These are phyloP conservation scores for Diarsia rubi DNA, from an alignment of 2,888 invertebrate genomes.

Conservation along the genomic window DNA sequence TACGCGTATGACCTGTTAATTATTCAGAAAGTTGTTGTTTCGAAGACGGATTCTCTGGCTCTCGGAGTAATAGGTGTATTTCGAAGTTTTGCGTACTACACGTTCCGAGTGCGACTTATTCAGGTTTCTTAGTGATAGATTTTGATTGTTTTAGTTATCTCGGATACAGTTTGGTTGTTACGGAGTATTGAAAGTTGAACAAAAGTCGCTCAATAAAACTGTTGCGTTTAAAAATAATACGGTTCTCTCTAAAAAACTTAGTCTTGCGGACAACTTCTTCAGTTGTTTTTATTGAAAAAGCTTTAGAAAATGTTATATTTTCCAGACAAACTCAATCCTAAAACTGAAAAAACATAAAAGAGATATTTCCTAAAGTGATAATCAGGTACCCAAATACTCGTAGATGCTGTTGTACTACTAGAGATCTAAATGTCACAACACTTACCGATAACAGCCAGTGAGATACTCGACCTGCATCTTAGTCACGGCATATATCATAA, in stretches of 20 bases:
- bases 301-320: background rate
- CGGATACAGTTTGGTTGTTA: background rate
- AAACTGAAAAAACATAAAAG: background rate
- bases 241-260: background rate
- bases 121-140: background rate
- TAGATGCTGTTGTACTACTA: background rate
- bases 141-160: background rate
- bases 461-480: background rate
- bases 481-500: conserved; percentile 18
- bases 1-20: background rate
- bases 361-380: background rate
- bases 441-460: background rate
- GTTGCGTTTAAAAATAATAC: background rate
- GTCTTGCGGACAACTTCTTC: background rate
- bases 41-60: conserved; percentile 7
- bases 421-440: background rate
- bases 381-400: background rate
- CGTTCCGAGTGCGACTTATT: background rate
- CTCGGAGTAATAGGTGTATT: background rate
- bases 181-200: background rate
- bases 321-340: background rate
- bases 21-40: conserved; percentile 23
- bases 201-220: background rate
- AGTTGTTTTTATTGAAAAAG: background rate
- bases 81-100: background rate